Evolutionary conservation across 2,113 vertebrate species (phyloP).

Genomic region (Pollimyrus isidori): DNA sequence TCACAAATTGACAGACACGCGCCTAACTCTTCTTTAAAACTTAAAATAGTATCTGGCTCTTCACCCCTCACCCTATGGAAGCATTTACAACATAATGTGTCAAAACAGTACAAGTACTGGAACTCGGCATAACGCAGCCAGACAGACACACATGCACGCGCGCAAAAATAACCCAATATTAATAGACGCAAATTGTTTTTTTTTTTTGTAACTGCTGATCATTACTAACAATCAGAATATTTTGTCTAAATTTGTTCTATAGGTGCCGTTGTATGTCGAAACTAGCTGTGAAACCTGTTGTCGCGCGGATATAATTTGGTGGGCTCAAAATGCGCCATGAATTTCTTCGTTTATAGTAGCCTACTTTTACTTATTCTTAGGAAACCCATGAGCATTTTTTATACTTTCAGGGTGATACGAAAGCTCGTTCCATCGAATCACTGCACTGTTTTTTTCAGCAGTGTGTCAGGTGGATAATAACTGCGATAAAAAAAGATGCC

Average conservation of each 20-base stretch:
- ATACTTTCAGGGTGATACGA: constrained; percentile 70
- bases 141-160: not conserved
- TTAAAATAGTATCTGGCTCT: not conserved
- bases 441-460: constrained; percentile 67
- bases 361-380: not conserved
- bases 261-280: not conserved
- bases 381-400: not conserved
- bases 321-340: not conserved
- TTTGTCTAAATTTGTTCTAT: not conserved
- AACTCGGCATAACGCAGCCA: not conserved
- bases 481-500: constrained; percentile 86
- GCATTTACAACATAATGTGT: not conserved
- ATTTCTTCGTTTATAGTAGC: not conserved
- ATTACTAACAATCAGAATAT: not conserved
- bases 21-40: not conserved
- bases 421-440: constrained; percentile 53
- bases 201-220: not conserved
- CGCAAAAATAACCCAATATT: not conserved
- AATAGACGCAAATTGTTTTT: not conserved
- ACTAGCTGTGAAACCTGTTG: not conserved
- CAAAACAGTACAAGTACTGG: not conserved
- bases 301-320: not conserved
- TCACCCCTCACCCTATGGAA: not conserved
- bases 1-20: not conserved
- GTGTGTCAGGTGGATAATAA: constrained; percentile 73